Base-by-base conservation (phyloP, 2,888 invertebrate genomes). In the Halictus quadricinctus region DNA sequence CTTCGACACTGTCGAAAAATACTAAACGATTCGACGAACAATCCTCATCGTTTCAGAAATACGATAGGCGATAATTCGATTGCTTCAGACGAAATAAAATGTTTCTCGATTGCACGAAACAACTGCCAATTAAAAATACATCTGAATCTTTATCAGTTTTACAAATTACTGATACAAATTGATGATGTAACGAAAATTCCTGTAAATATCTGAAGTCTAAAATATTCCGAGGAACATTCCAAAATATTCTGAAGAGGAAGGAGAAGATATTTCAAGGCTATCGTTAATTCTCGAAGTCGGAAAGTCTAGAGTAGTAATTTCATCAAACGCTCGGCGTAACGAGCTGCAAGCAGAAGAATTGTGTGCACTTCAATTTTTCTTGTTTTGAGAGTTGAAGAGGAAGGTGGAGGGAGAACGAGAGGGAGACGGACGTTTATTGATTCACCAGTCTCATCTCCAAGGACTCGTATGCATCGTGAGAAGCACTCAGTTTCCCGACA, bases 391-490 rank as follows among this genome's bases (percentile, higher is more conserved):
- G 25, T 36, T 10, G 2, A 29, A 76, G 36, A 18, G 18, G 25
- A 25, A 36, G n/a, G 1, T 13, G 46, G 29, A 2, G 15, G 29
- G 64, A 64, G 64, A 64, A 5, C 6, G 64, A 29, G 66, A 36
- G 64, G 18, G 29, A 36, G 15, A 25, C 64, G 15, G 29, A 21
- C 29, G 29, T 36, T 50, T 69, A 76, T 41, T 50, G 69, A 76
- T 36, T 76, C 48, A 36, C 6, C 21, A 66, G 36, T 36, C 36
- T 36, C 43, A 64, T 75, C 41, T 58, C 43, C 75, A 60, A 25
- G 43, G 25, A 41, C 75, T 75, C 10, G 25, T 75, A 18, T 75
- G 41, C 60, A 60, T 8, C 60, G 58, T 48, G 43, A 60, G 75
- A 43, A 25, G 43, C 15, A 29, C 29, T 76, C 46, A 64, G 66